Evolutionary conservation across 2,888 invertebrate species (phyloP).

Genomic region (Latrodectus hesperus): DNA sequence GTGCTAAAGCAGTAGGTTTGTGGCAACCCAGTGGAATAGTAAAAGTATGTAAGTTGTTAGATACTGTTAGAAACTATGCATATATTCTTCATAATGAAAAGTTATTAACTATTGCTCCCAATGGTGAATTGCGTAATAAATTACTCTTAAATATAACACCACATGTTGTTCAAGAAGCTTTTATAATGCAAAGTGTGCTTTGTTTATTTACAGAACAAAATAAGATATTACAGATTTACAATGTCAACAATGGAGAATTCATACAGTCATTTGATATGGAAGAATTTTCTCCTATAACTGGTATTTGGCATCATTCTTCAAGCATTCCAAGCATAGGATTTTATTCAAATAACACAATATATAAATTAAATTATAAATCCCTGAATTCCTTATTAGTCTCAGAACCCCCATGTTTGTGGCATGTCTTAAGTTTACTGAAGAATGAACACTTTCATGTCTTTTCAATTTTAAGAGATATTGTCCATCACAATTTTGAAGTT

Average conservation of each 20-base stretch:
- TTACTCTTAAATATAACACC: constrained; percentile 6
- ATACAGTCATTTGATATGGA: constrained; percentile 39
- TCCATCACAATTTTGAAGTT: constrained; percentile 34
- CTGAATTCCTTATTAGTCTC: constrained; percentile 33
- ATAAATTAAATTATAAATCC: constrained; percentile 36
- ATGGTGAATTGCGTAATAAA: constrained; percentile 58
- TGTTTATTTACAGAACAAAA: constrained; percentile 27
- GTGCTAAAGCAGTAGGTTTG: constrained; percentile 52
- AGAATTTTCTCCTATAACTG: constrained; percentile 26
- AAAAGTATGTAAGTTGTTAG: constrained; percentile 48
- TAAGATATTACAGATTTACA: constrained; percentile 22
- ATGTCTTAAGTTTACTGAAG: constrained; percentile 19
- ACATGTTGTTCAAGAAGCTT: constrained; percentile 22
- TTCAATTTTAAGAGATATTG: constrained; percentile 41
- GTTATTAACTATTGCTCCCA: constrained; percentile 37
- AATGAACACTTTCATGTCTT: constrained; percentile 56
- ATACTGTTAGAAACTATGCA: constrained; percentile 45
- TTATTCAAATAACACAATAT: constrained; percentile 41
- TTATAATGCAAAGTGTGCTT: constrained; percentile 48
- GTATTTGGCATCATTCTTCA: constrained; percentile 55
- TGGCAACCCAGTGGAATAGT: constrained; percentile 45
- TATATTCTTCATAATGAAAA: constrained; percentile 54
- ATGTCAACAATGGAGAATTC: constrained; percentile 27
- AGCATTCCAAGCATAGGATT: constrained; percentile 55
- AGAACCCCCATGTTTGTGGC: constrained; percentile 29